Percentiles rank a stretch among this genome's conserved stretches.
Conservation (phyloP, 2,113 vertebrate genomes). For the Hiodon tergisus region DNA sequence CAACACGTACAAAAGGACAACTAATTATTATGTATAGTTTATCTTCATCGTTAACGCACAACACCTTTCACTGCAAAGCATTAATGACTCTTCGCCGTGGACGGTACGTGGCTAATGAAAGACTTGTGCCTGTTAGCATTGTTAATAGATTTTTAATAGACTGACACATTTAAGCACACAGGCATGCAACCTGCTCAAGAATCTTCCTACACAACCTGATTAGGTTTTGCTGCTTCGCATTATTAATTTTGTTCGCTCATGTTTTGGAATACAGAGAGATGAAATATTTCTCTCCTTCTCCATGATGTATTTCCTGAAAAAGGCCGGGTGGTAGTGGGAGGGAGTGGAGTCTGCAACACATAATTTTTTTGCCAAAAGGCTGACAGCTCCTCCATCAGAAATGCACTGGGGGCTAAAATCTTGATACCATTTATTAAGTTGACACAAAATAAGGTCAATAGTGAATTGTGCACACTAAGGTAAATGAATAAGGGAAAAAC, state of each 20-base stretch:
- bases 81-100: conserved; percentile 35
- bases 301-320: neutral
- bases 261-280: neutral
- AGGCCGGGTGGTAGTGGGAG: neutral
- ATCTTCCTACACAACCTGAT: conserved; percentile 14
- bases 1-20: neutral
- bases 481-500: neutral
- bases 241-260: conserved; percentile 21
- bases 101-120: conserved; percentile 37
- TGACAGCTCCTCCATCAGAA: conserved; percentile 22
- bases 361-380: neutral
- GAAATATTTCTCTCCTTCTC: conserved; percentile 2
- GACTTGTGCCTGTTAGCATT: conserved; percentile 26
- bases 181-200: conserved; percentile 10
- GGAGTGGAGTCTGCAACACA: neutral
- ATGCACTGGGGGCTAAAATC: conserved; percentile 1
- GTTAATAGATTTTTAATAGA: conserved; percentile 39
- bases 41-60: conserved; percentile 16
- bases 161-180: conserved; percentile 25
- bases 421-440: neutral
- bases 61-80: conserved; percentile 1
- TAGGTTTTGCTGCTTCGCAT: conserved; percentile 5
- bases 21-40: conserved; percentile 23
- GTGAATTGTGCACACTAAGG: neutral
- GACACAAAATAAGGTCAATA: neutral